Evolutionary conservation across 2,888 invertebrate genomes (phyloP), one percentile per base, ranked within the genome.

Genomic region (Imbricaverruca yamaguchii): DNA sequence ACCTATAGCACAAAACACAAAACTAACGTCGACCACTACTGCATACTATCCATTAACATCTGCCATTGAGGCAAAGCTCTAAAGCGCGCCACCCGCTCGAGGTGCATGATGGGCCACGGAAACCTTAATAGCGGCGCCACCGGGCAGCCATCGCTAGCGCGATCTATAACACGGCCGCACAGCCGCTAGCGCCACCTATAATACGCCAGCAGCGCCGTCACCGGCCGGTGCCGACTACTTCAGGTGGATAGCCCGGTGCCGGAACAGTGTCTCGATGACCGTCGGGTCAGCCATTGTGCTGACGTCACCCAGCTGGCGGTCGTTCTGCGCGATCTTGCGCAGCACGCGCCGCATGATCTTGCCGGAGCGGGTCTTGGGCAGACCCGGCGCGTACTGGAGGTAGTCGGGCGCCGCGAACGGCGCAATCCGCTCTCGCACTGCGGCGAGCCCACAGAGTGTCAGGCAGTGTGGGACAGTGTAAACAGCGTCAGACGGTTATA

Each of bases 321-420:
- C 97, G 69, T 95, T 95, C 4, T 93, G 89, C 0, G 98, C 98
- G 21, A 99, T 92, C 89, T 98, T 97, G 83, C 97, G 91, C 83
- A 99, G 89, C 82, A 99, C 93, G 84, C 99, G 91, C 83, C 99
- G 91, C 95, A 99, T 98, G 83, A 99, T 98, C 89, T 99, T 99
- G 3, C 99, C 99, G 0, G 98, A 98, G 80, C 98, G 91, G 0
- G 98, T 98, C 88, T 98, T 98, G 0, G 99, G 99, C 83, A 99
- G 89, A 0, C 93, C 94, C 0, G 97, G 95, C 0, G 98, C 97
- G 87, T 95, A 91, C 85, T 99, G 98, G 82, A 99, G 92, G 63
- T 93, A 91, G 87, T 98, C 98, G 0, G 98, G 98, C 85, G 93
- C 92, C 0, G 98, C 98, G 87, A 99, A 97, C 0, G 98, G 94